A percentile compares a stretch with the other conserved stretches of the same genome.
Conservation (phyloP, 1,140 invertebrate genomes). For the Polypedilum pembai region DNA sequence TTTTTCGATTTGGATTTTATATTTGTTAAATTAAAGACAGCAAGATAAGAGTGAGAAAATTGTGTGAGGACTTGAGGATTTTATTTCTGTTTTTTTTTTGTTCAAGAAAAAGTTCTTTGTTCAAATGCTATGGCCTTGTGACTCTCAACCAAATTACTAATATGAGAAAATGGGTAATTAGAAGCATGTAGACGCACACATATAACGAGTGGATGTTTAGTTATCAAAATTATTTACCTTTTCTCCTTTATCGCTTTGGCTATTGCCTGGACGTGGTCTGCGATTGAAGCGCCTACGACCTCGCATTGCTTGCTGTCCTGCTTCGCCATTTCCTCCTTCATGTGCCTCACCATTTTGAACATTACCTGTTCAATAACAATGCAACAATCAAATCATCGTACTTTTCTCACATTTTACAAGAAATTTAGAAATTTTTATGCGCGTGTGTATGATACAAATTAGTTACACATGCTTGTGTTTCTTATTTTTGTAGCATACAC, state of each 20-base stretch:
- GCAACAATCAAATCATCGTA: too few species aligned
- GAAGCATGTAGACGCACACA: constrained; percentile 8
- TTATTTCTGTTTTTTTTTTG: background rate
- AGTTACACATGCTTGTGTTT: background rate
- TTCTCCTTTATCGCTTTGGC: background rate
- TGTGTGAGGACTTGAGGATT: background rate
- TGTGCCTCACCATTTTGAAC: background rate
- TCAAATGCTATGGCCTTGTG: background rate
- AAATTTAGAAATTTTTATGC: background rate
- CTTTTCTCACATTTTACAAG: too few species aligned
- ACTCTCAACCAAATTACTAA: background rate
- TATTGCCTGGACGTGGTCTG: background rate
- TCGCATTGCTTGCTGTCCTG: background rate
- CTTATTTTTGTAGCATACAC: background rate
- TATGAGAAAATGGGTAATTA: background rate
- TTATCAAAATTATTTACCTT: constrained; percentile 14
- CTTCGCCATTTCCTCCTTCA: background rate
- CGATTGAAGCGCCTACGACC: background rate
- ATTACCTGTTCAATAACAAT: background rate
- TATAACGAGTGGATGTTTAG: background rate
- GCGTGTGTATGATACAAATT: background rate
- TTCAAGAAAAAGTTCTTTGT: background rate
- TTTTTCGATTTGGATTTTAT: too few species aligned
- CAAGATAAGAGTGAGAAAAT: too few species aligned
- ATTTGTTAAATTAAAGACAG: too few species aligned